Conservation (phyloP, 2,888 invertebrate genomes). For the Terebella lapidaria region DNA sequence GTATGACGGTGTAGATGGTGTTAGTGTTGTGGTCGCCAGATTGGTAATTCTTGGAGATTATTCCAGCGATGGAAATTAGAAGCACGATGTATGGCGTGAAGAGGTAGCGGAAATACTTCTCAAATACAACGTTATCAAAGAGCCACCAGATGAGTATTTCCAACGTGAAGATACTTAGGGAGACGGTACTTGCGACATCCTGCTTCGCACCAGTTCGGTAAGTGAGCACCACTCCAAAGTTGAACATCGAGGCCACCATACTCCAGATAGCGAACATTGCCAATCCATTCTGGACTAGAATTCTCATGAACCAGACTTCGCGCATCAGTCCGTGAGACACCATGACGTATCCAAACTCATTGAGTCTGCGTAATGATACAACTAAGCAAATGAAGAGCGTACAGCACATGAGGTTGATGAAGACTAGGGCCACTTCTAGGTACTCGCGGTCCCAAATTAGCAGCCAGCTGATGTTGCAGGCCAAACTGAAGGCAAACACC, state of each 20-base stretch:
- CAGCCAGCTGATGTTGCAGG: slow-evolving; percentile 38
- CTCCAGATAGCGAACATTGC: slow-evolving; percentile 45
- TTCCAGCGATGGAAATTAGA: slow-evolving; percentile 38
- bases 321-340: slow-evolving; percentile 16
- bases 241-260: slow-evolving; percentile 42
- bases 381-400: slow-evolving; percentile 31
- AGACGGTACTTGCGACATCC: slow-evolving; percentile 29
- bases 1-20: slow-evolving; percentile 21
- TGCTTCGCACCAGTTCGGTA: slow-evolving; percentile 20
- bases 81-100: slow-evolving; percentile 44
- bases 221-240: slow-evolving; percentile 39
- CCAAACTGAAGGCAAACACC: slow-evolving; percentile 29
- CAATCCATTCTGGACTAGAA: slow-evolving; percentile 44
- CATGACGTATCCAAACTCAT: slow-evolving; percentile 27
- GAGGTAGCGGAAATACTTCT: slow-evolving; percentile 41
- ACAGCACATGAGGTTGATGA: slow-evolving; percentile 25
- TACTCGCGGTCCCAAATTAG: slow-evolving; percentile 38
- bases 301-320: slow-evolving; percentile 41
- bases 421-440: slow-evolving; percentile 27
- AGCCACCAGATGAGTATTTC: slow-evolving; percentile 34
- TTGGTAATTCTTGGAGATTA: slow-evolving; percentile 23
- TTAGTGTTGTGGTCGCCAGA: slow-evolving; percentile 16
- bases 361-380: slow-evolving; percentile 30
- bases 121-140: slow-evolving; percentile 37
- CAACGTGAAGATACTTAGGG: slow-evolving; percentile 31